Base-by-base conservation (phyloP, 2,888 invertebrate species). In the Spisula solida region DNA sequence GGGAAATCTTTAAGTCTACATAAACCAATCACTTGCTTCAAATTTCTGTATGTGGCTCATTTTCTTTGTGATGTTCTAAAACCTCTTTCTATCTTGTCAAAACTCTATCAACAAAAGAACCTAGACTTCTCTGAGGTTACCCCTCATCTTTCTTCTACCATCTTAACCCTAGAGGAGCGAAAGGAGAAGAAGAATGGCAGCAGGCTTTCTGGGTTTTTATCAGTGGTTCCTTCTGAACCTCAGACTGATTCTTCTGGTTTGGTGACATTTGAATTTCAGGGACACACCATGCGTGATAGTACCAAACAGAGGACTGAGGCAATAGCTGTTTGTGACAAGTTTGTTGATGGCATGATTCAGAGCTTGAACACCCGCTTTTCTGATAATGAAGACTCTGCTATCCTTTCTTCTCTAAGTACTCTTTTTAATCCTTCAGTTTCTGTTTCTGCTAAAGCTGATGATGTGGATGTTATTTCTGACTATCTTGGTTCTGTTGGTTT, bases 281-380 rank as follows among this genome's bases (percentile, higher is more conserved):
- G 90, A 56, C 93, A 92, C 41, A 90, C 89, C 5, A 88, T 92
- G 31, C 90, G 91, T 47, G 93, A 93, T 81, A 79, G 88, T 85
- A 55, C 20, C 12, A 87, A 88, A 41, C 93, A 93, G 85, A 82
- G 93, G 34, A 25, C 55, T 48, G 93, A 91, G 70, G 92, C 91
- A 29, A 25, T 85, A 5, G 66, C 85, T 80, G 81, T 88, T 31
- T 93, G 88, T 88, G 81, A 84, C 12, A 56, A 90, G 83, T 91
- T 91, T 87, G 81, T 86, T 6, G 56, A 80, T 20, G 70, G 82
- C 41, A 87, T 92, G 31, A 56, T 91, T 80, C 20, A 60, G 55
- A 18, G 18, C 31, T 78, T 16, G 34, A 78, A 41, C 29, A 2
- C 78, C 47, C 18, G 87, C 48, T 88, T 90, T 79, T 87, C 88